Evolutionary conservation across 2,888 invertebrate species (phyloP).

Genomic region (Perizoma affinitatum): DNA sequence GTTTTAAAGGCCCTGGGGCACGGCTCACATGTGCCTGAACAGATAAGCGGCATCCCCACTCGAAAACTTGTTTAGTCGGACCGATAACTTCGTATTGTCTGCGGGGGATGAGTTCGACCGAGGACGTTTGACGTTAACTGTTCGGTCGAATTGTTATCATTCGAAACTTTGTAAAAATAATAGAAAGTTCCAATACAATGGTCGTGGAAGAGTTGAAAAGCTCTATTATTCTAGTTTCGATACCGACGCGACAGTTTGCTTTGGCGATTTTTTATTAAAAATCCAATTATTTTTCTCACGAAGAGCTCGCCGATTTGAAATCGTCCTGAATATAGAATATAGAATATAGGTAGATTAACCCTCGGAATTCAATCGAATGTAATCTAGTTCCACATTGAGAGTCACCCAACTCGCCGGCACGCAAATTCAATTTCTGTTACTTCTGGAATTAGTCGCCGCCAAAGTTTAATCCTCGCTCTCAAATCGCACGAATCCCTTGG

Average conservation of each 20-base stretch:
- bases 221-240: conserved; percentile 2
- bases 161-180: conserved; percentile 27
- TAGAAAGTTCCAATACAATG: conserved; percentile 14
- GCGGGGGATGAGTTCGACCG: conserved; percentile 59
- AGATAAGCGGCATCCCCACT: conserved; percentile 82
- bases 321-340: too few species aligned
- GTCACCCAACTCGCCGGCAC: conserved; percentile 6
- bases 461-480: conserved; percentile 51
- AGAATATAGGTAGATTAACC: too few species aligned
- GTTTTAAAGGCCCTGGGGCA: conserved; percentile 75
- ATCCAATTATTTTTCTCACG: not conserved
- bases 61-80: conserved; percentile 78
- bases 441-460: conserved; percentile 51
- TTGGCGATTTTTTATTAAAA: conserved; percentile 3
- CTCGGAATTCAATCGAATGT: not conserved
- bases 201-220: conserved; percentile 9
- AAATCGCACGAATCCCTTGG: conserved; percentile 52
- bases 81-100: conserved; percentile 78
- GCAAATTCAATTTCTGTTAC: conserved; percentile 45
- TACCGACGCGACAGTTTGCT: conserved; percentile 1
- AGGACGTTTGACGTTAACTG: conserved; percentile 42
- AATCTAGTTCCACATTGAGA: conserved; percentile 6
- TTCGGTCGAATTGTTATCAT: conserved; percentile 50
- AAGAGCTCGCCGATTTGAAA: too few species aligned
- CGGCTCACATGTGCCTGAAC: conserved; percentile 76